Percentiles rank a stretch among this genome's conserved stretches.
Evolutionary conservation across 2,888 invertebrate genomes (phyloP).

Genomic region (Camptogramma bilineatum): DNA sequence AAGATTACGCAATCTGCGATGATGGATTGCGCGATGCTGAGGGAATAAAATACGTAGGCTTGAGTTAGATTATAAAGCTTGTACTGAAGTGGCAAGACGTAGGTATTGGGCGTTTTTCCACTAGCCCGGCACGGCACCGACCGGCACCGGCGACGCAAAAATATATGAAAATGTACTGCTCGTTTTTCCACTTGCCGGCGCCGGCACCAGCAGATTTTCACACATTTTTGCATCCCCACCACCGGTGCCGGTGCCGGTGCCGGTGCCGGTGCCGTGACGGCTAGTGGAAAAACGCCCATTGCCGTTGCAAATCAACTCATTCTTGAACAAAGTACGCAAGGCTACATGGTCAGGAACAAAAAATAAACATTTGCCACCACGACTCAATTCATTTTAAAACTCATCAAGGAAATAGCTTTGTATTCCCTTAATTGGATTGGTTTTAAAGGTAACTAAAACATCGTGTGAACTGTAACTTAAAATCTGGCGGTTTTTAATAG

Average conservation of each 20-base stretch:
- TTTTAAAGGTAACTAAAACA: constrained; percentile 64
- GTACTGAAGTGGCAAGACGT: neutral
- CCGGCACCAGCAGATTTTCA: no score
- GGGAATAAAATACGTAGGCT: constrained; percentile 14
- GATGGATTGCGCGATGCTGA: constrained; percentile 49
- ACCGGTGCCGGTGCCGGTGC: no score
- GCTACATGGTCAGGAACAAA: neutral
- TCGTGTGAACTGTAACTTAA: constrained; percentile 61
- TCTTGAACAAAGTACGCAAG: constrained; percentile 2
- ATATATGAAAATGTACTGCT: no score
- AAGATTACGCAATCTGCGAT: constrained; percentile 51
- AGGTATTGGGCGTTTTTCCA: no score
- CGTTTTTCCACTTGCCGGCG: no score
- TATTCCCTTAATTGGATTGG: constrained; percentile 50
- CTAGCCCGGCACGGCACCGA: no score
- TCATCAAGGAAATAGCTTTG: constrained; percentile 42
- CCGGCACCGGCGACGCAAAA: no score
- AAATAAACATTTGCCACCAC: constrained; percentile 35
- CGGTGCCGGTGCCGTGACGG: no score
- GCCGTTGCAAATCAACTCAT: constrained; percentile 8
- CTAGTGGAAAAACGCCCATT: no score
- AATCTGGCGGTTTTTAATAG: constrained; percentile 54
- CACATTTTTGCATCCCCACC: no score
- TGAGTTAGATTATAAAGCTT: constrained; percentile 4
- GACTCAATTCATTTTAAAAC: constrained; percentile 43